Conservation (phyloP, 37 sponge, comb jelly and placozoan species). For the Halichondria panicea region DNA sequence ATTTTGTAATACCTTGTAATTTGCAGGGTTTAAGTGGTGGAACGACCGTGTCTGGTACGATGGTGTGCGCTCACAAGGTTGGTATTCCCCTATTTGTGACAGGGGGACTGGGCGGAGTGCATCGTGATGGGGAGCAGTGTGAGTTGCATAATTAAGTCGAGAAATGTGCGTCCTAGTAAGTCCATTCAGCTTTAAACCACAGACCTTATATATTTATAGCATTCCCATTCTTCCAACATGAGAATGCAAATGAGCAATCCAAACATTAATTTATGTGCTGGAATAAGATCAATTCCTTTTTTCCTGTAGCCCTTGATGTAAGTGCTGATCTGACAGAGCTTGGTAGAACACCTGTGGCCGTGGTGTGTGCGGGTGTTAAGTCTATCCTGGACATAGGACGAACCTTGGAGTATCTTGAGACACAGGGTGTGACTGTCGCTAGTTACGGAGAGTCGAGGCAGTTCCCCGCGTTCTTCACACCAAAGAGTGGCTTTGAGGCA, state of each 20-base stretch:
- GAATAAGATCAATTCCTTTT: not conserved
- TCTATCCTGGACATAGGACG: constrained; percentile 92
- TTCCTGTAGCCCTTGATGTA: constrained; percentile 74
- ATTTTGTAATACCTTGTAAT: not conserved
- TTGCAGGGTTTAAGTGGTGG: constrained; percentile 79
- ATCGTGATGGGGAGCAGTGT: constrained; percentile 80
- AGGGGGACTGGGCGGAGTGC: constrained; percentile 98
- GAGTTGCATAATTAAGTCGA: constrained; percentile 7
- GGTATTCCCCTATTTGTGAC: constrained; percentile 93
- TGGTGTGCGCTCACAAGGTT: constrained; percentile 83
- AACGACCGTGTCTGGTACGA: constrained; percentile 93
- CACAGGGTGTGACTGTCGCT: constrained; percentile 85
- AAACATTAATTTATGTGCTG: not conserved
- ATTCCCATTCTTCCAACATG: not conserved
- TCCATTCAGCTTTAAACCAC: not conserved
- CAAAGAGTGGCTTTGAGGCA: constrained; percentile 76
- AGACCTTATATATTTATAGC: not conserved
- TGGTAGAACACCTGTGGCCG: constrained; percentile 92
- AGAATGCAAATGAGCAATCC: not conserved
- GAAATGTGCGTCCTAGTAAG: not conserved
- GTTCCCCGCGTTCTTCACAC: constrained; percentile 94
- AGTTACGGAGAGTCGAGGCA: constrained; percentile 68
- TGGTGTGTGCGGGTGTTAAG: constrained; percentile 97
- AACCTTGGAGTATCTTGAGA: constrained; percentile 93
- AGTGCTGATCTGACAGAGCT: constrained; percentile 96